Conservation (phyloP, 1,140 invertebrate species). For the Plutomurus gul region DNA sequence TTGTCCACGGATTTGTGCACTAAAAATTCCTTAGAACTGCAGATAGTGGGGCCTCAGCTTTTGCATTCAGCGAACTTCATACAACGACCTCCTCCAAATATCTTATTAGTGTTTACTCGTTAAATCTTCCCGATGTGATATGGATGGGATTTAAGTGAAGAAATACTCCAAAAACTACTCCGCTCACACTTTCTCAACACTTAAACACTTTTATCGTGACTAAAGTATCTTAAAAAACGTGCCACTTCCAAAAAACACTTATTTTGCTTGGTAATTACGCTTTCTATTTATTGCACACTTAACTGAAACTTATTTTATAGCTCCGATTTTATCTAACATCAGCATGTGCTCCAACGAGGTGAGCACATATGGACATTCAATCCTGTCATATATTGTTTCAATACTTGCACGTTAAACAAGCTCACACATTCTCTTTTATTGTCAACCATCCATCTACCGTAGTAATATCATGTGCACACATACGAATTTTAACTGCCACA, state of each 20-base stretch:
- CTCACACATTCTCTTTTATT: too few relatives aligned
- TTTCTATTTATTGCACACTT: slow-evolving; percentile 3
- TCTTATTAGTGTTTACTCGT: background rate
- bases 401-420: too few relatives aligned
- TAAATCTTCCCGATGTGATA: background rate
- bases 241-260: background rate
- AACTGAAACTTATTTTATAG: background rate
- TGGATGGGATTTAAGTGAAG: background rate
- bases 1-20: slow-evolving; percentile 7
- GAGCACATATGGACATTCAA: too few relatives aligned
- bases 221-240: background rate
- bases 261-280: background rate
- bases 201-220: background rate
- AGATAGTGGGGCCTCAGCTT: background rate
- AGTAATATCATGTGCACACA: background rate
- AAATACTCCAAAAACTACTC: background rate
- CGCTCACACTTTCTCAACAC: too few relatives aligned
- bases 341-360: too few relatives aligned
- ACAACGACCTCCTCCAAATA: background rate
- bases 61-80: background rate
- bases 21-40: background rate
- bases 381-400: too few relatives aligned
- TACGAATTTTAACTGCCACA: too few relatives aligned
- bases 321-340: too few relatives aligned
- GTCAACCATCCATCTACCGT: background rate